Percentiles rank a stretch among this genome's conserved stretches.
These are phyloP conservation scores for Erebia palarica DNA, from an alignment of 2,888 invertebrate genomes.

Conservation along the genomic window DNA sequence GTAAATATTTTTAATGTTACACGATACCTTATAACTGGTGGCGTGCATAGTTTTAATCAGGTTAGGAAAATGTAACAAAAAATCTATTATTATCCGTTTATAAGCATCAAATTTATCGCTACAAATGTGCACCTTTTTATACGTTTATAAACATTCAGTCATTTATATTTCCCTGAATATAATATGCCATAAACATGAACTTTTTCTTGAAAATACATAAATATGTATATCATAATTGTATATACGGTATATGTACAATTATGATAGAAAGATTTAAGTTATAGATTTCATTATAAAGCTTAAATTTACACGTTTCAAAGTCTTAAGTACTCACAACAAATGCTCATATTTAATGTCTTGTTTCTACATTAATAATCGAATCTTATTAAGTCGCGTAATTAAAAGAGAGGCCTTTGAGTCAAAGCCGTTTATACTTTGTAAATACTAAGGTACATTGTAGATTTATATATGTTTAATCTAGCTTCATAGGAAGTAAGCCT, in stretches of 20 bases:
- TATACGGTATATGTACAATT: too few species aligned
- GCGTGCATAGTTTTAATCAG: conserved; percentile 13
- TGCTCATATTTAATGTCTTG: too few species aligned
- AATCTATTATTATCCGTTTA: background rate
- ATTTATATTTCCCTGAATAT: background rate
- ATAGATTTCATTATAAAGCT: too few species aligned
- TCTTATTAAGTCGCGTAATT: conserved; percentile 13
- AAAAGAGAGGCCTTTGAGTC: conserved; percentile 10
- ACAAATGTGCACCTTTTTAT: background rate
- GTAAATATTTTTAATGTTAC: conserved; percentile 20
- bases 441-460: background rate
- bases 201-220: too few species aligned
- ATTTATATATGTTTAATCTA: background rate
- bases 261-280: too few species aligned
- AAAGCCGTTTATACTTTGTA: conserved; percentile 13
- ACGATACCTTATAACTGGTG: conserved; percentile 3
- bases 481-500: background rate
- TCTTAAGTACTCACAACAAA: too few species aligned
- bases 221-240: too few species aligned
- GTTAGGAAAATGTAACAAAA: conserved; percentile 14
- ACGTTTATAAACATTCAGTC: background rate
- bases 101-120: background rate
- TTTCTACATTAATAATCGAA: conserved; percentile 8
- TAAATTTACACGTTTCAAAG: background rate
- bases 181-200: background rate